These are phyloP conservation scores for Sardina pilchardus DNA, from an alignment of 2,113 vertebrate species.

Conservation along the genomic window DNA sequence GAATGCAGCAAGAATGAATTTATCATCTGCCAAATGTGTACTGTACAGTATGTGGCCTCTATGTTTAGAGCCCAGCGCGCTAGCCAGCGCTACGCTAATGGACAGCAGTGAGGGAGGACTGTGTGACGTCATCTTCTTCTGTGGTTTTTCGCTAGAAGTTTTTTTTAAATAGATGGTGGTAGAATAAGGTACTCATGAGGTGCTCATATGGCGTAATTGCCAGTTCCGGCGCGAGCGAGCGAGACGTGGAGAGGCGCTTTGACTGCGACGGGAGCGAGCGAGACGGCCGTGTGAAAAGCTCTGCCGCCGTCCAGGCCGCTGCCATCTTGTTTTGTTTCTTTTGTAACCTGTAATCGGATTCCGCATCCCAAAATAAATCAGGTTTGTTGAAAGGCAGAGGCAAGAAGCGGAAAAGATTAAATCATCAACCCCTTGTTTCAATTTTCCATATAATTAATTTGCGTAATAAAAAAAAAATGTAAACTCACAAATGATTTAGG, in stretches of 20 bases:
- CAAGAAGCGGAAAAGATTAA: conserved; percentile 66
- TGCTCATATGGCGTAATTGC: background rate
- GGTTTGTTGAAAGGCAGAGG: conserved; percentile 53
- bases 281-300: background rate
- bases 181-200: background rate
- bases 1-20: conserved; percentile 10
- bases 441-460: conserved; percentile 78
- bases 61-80: background rate
- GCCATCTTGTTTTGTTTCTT: conserved; percentile 31
- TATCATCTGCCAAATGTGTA: background rate
- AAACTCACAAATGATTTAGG: conserved; percentile 66
- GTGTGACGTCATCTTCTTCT: too few relatives aligned
- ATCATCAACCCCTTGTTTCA: conserved; percentile 69
- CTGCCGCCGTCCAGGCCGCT: conserved; percentile 19
- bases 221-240: background rate
- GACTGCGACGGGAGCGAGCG: conserved; percentile 4
- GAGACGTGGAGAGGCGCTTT: background rate
- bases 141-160: too few relatives aligned
- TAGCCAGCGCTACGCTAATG: background rate
- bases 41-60: background rate
- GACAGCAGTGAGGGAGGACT: background rate
- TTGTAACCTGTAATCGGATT: conserved; percentile 57
- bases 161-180: too few relatives aligned
- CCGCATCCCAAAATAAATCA: conserved; percentile 58
- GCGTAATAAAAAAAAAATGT: conserved; percentile 63